Evolutionary conservation across 2,113 vertebrate genomes (phyloP), one percentile per base, ranked within the genome.

Genomic region (Bucco capensis): DNA sequence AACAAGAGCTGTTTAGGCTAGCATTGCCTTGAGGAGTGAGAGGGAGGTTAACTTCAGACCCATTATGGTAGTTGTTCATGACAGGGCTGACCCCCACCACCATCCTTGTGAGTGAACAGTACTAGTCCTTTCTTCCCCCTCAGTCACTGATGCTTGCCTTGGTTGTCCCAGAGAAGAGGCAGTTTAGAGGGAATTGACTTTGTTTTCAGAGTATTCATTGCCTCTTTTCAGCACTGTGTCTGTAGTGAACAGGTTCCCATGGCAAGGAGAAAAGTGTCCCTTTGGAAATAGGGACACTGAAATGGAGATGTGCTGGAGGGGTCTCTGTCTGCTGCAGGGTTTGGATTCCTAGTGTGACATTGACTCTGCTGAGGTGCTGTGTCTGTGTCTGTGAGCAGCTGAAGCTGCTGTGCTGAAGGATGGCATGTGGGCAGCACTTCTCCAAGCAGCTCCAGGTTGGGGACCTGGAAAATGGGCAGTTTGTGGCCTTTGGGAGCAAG

Each of bases 191-290:
- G 10, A 57, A 57, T 60, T 35, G n/a, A 2, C 27, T 71, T 69
- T 27, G 12, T 71, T 64, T 73, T 51, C 19, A 19, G 62, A n/a
- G 33, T 66, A 30, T 42, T 83, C 31, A 1, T 22, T 73, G 21
- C 42, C 37, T 76, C 62, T 80, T 44, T 49, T 46, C 56, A 80
- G 50, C 35, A 15, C 50, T 1, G 1, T 19, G 33, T 60, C 21
- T 46, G 19, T 40, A 53, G 44, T 16, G 33, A 83, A 28, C 0
- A 0, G 42, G 27, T 19, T 74, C 21, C 28, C 19, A 8, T 1
- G 11, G n/a, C 64, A 88, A 25, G 60, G 60, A 80, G 80, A 37
- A 9, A 6, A 19, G 14, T 28, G n/a, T 46, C 66, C 42, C 27
- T 54, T 76, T 66, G 23, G 12, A 46, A 28, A 17, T 3, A 35